These are phyloP conservation scores for Neolamprologus ventralis DNA, from an alignment of 2,113 vertebrate genomes.

Conservation along the genomic window DNA sequence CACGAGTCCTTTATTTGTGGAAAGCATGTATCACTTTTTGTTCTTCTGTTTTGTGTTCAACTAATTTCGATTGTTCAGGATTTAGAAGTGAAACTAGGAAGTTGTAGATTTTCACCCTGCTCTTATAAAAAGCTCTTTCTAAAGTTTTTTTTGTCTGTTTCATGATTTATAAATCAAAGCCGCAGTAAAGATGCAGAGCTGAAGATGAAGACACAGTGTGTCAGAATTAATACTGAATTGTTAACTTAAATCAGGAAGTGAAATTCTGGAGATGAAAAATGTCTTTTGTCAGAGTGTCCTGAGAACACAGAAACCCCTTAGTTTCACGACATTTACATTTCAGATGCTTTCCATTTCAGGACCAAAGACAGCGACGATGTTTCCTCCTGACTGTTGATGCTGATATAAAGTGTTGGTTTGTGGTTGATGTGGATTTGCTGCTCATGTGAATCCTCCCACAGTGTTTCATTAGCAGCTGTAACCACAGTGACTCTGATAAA, in stretches of 20 bases:
- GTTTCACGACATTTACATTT: neutral
- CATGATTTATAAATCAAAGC: neutral
- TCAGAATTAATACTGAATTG: neutral
- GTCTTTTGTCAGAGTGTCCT: neutral
- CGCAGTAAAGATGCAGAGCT: neutral
- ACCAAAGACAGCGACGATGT: rapidly evolving
- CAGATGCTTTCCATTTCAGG: neutral
- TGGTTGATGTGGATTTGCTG: neutral
- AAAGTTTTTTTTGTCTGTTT: neutral
- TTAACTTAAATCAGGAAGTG: neutral
- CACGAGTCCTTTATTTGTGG: neutral
- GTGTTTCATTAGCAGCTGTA: neutral
- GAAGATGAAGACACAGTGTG: neutral
- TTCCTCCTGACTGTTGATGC: rapidly evolving
- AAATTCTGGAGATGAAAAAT: neutral
- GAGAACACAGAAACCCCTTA: neutral
- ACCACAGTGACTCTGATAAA: neutral
- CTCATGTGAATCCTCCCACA: neutral
- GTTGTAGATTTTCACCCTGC: neutral
- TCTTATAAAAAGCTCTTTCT: neutral
- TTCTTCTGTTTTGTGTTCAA: neutral
- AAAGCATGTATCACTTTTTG: neutral
- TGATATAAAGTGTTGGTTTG: neutral
- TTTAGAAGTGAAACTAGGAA: neutral
- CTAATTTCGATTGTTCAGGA: neutral